phyloP scores from a whole-genome alignment of 1,140 invertebrate genomes.

The Euglossa dilemma region DNA sequence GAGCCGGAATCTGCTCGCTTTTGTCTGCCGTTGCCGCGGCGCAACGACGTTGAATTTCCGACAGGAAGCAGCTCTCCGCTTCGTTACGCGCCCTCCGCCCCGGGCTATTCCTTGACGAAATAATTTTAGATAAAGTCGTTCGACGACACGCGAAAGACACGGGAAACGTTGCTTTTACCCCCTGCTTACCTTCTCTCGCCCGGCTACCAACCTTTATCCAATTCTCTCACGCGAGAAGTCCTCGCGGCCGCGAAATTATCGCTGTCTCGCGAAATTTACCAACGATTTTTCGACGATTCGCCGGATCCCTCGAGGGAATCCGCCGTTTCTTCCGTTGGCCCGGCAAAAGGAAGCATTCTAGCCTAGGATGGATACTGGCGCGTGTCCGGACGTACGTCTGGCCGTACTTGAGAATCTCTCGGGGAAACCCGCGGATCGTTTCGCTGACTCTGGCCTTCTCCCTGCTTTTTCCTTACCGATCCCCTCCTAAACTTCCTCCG shows the following conservation, averaged over 20 bases:
- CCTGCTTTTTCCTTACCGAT: not conserved
- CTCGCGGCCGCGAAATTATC: not conserved
- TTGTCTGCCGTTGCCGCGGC: slow-evolving; percentile 17
- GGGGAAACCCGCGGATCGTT: slow-evolving; percentile 43
- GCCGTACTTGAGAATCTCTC: slow-evolving; percentile 19
- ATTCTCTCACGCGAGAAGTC: not conserved
- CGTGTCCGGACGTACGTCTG: slow-evolving; percentile 37
- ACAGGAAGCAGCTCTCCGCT: not conserved
- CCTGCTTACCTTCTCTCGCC: not conserved
- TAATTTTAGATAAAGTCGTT: not conserved
- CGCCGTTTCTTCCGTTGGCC: not conserved
- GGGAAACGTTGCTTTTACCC: not conserved
- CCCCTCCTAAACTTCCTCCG: slow-evolving; percentile 33
- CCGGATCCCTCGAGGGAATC: not conserved
- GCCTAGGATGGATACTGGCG: slow-evolving; percentile 15
- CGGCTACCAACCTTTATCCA: not conserved
- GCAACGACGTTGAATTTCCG: slow-evolving; percentile 17
- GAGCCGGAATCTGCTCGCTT: slow-evolving; percentile 11
- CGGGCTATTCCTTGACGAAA: not conserved
- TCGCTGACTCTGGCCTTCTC: slow-evolving; percentile 22
- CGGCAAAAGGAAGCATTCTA: slow-evolving; percentile 31
- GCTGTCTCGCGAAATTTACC: not conserved
- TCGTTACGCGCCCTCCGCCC: not conserved
- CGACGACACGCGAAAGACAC: not conserved
- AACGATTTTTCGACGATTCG: not conserved